These are phyloP conservation scores for Ateles fusciceps DNA, from an alignment of 2,797 vertebrate species.

Conservation along the genomic window DNA sequence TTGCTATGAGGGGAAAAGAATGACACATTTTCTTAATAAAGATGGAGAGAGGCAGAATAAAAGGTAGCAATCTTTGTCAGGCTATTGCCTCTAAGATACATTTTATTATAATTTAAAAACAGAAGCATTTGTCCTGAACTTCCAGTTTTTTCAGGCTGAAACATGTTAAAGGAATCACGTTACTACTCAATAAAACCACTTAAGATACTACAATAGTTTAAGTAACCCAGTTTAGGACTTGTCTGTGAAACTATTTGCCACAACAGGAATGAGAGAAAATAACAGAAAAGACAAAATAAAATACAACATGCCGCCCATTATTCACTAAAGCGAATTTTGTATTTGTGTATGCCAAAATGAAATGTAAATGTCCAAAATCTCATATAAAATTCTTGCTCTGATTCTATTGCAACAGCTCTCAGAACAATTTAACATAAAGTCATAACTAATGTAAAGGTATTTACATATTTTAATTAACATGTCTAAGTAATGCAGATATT, in stretches of 20 bases:
- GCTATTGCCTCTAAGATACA: background rate
- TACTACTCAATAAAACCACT: slow-evolving; percentile 39
- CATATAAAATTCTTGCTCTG: background rate
- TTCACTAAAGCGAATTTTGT: background rate
- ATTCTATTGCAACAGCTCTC: background rate
- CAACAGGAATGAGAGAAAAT: slow-evolving; percentile 6
- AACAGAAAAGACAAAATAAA: background rate
- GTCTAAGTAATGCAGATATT: background rate
- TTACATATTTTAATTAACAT: background rate
- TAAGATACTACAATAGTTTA: slow-evolving; percentile 39
- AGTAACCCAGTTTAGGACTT: background rate
- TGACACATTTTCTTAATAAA: background rate
- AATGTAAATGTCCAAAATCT: background rate
- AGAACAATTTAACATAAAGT: background rate
- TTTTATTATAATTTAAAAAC: background rate
- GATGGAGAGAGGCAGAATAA: background rate
- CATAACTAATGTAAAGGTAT: background rate
- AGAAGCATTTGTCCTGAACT: background rate
- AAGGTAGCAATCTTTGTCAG: background rate
- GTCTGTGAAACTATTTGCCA: slow-evolving; percentile 1
- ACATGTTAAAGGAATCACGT: slow-evolving; percentile 32
- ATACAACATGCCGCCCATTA: background rate
- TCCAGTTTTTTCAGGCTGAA: background rate
- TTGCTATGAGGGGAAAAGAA: background rate
- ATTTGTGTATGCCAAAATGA: background rate